Evolutionary conservation across 1,140 invertebrate species (phyloP), one percentile per base, ranked within the genome.

Genomic region (Penaeus vannamei): DNA sequence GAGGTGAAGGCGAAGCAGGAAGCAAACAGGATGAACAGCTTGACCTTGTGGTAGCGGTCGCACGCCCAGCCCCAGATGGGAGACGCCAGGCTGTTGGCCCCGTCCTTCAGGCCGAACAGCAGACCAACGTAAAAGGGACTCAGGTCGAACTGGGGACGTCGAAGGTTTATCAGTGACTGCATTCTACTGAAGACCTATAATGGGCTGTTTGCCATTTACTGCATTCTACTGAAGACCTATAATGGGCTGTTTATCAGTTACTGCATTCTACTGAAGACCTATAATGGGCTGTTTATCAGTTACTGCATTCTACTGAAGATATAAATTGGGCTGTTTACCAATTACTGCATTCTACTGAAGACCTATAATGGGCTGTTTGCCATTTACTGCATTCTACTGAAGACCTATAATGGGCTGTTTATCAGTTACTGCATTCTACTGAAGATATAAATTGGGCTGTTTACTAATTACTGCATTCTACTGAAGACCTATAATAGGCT

Each of bases 31-130:
- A 92, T 91, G 86, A 90, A 91, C 8, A 91, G 61, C 80, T 92
- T 92, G 14, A 92, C 90, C 7, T 80, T 80, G n/a, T 87, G 87
- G 84, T 82, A 69, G 20, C 88, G 91, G 84, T 92, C 92, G 85
- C 92, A 92, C 61, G 92, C 80, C 59, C 84, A 92, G 32, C 92
- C 92, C 92, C 92, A 92, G 46, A 92, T 61, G 22, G 92, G 92
- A n/a, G 92, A 91, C n/a, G 92, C 92, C 26, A 92, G 77, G 46
- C 92, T 92, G 91, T 92, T 92, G 64, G 92, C 92, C 1, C 92
- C 92, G 88, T 92, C 92, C 90, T 92, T 92, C 23, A 92, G 66
- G 53, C 92, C 92, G 89, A 92, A 92, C 36, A 92, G 89, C 59
- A 92, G 42, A 53, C 92, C 92, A 53, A 92, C 91, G 82, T 90